Base-by-base conservation (phyloP, 2,797 vertebrate species). In the Lepidocolaptes lacrymiger region DNA sequence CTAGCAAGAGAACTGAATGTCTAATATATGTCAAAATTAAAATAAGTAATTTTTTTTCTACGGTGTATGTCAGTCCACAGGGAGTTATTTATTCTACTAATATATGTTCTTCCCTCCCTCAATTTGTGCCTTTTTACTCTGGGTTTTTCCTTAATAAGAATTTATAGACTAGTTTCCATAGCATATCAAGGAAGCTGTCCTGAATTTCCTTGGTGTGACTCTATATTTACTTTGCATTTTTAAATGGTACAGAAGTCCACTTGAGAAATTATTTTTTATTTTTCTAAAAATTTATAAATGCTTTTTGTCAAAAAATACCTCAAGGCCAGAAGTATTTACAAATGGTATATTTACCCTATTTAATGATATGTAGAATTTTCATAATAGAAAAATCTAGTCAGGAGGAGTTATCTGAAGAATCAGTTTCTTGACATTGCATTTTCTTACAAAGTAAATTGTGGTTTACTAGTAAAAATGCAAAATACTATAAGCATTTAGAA, bases 11-110 rank as follows among this genome's bases (percentile, higher is more conserved):
- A 96, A 69, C 8, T 23, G 62, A 67, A 75, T 77, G 43, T 71
- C 81, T 93, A 66, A 93, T 85, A 91, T 55, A 22, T 71, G 78
- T 85, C 72, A 89, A 72, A 93, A 91, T 79, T 89, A 79, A 90
- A 96, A 90, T 56, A 90, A 76, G 59, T 76, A 36, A 26, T 43
- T 68, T 89, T 83, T 83, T 86, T 88, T 72, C 61, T 82, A 54
- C 46, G 46, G 24, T 37, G 24, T 78, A 36, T 85, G 22, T 62
- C 66, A 59, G 54, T 91, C 69, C 62, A 55, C 6, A 30, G 54
- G 34, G 72, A 78, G 12, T 84, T 94, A 68, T 62, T 90, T 83
- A 75, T 85, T 92, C 61, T 77, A 49, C 24, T 75, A 34, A 27
- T 54, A 28, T 58, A n/a, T 1, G 1, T 88, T 84, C 26, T 75